Conservation (phyloP, 2,113 vertebrate genomes). For the Leptodactylus fuscus region DNA sequence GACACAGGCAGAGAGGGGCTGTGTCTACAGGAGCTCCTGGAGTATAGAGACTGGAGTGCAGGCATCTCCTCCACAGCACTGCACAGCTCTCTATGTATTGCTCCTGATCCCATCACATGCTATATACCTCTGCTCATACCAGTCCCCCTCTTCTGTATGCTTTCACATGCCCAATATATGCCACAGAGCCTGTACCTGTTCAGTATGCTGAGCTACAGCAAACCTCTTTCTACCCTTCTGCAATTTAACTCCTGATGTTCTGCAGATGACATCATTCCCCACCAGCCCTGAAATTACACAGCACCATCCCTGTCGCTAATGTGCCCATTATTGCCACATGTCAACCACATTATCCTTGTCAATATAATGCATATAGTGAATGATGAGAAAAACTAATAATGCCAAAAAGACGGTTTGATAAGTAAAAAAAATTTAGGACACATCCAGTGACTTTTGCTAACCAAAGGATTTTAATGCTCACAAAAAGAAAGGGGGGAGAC, state of each 20-base stretch:
- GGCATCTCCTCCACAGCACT: neutral
- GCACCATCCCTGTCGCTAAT: too few relatives aligned
- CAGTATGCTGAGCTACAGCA: neutral
- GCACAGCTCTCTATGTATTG: neutral
- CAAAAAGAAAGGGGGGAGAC: too few relatives aligned
- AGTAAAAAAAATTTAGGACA: too few relatives aligned
- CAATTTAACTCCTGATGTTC: neutral
- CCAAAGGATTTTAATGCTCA: too few relatives aligned
- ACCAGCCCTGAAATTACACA: neutral
- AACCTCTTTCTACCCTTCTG: neutral
- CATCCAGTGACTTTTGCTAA: too few relatives aligned
- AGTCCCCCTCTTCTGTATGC: neutral
- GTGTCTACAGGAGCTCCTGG: conserved; percentile 72
- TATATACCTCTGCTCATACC: neutral
- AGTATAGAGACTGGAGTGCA: conserved; percentile 16
- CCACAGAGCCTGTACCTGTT: neutral
- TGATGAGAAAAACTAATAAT: too few relatives aligned
- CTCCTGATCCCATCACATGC: conserved; percentile 4
- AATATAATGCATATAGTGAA: too few relatives aligned
- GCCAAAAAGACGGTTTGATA: too few relatives aligned
- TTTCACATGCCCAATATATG: neutral
- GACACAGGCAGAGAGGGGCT: conserved; percentile 64
- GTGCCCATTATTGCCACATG: too few relatives aligned
- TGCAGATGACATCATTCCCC: neutral
- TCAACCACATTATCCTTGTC: too few relatives aligned